A percentile compares a stretch with the other conserved stretches of the same genome.
These are phyloP conservation scores for Lutjanus campechanus DNA, from an alignment of 2,797 vertebrate genomes.

Conservation along the genomic window DNA sequence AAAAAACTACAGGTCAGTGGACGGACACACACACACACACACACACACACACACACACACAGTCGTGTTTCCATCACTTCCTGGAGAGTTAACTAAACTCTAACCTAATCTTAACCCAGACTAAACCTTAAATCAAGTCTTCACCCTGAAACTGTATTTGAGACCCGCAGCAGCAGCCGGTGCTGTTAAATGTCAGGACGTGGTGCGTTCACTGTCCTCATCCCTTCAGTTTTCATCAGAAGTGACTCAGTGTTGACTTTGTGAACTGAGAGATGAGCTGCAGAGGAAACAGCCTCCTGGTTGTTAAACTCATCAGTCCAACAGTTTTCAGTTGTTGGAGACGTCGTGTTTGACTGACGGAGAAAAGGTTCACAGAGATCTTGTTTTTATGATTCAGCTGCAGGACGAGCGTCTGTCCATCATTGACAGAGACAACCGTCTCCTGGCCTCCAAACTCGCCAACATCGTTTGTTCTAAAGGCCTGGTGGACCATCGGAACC, in stretches of 20 bases:
- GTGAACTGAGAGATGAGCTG: neutral
- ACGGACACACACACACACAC: conserved; percentile 15
- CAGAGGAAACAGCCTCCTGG: neutral
- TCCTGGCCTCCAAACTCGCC: conserved; percentile 78
- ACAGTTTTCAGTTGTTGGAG: too few relatives aligned
- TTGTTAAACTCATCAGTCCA: neutral
- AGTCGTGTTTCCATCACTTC: too few relatives aligned
- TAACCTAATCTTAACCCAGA: too few relatives aligned
- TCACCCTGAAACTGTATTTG: too few relatives aligned
- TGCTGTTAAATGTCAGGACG: too few relatives aligned
- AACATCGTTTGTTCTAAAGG: conserved; percentile 81
- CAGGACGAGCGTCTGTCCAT: conserved; percentile 77
- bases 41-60: neutral
- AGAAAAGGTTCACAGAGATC: too few relatives aligned
- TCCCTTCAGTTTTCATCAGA: too few relatives aligned
- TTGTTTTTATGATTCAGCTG: conserved; percentile 65
- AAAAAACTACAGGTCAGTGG: conserved; percentile 83
- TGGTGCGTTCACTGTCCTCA: too few relatives aligned
- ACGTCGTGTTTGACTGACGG: neutral
- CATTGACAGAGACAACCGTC: conserved; percentile 81
- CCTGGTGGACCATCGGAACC: conserved; percentile 83
- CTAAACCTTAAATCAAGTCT: too few relatives aligned
- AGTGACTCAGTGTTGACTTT: too few relatives aligned
- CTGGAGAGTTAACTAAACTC: too few relatives aligned
- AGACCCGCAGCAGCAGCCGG: too few relatives aligned